Base-by-base conservation (phyloP, 2,113 vertebrate species). In the Ochotona princeps region DNA sequence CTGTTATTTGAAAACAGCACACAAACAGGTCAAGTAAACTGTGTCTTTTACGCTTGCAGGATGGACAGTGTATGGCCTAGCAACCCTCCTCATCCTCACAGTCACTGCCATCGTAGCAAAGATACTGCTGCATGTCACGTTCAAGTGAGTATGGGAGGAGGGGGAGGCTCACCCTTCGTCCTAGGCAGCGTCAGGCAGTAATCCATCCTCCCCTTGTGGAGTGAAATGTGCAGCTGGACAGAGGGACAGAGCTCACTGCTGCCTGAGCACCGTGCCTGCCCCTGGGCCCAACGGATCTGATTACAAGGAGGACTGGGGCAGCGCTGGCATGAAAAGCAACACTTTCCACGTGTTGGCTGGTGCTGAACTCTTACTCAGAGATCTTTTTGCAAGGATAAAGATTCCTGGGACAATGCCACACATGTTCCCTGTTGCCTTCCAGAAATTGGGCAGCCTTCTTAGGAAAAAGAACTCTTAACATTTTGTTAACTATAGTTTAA, bases 31-130 rank as follows among this genome's bases (percentile, higher is more conserved):
- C 63, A 2, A 2, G 25, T 92, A 25, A 85, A 38, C 28, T 28
- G 14, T 70, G 54, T 49, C 26, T 93, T 93, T 87, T 79, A 92
- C 26, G 25, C 80, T 93, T 97, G 63, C 91, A 99, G 99, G 99
- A 94, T 99, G 99, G 99, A 99, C 99, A 85, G 99, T 99, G 81
- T 99, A 99, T 0, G 98, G 99, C 9, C 98, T 99, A 81, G 99
- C 99, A 28, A 99, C 98, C 5, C 98, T 99, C 79, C 98, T 99
- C 94, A 98, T 99, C 83, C 97, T 99, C 61, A 99, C 99, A 0
- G 98, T 99, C 69, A 98, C 99, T 54, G 99, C 99, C 89, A 98
- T 99, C 96, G 93, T 99, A 35, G 99, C 99, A 14, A 99, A 99
- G 98, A 98, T 99, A 89, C 98, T 99, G 93, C 98, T 99, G 93